Percentiles rank a stretch among this genome's conserved stretches.
These are phyloP conservation scores for Dicerorhinus sumatrensis DNA, from an alignment of 2,113 vertebrate species.

Conservation along the genomic window DNA sequence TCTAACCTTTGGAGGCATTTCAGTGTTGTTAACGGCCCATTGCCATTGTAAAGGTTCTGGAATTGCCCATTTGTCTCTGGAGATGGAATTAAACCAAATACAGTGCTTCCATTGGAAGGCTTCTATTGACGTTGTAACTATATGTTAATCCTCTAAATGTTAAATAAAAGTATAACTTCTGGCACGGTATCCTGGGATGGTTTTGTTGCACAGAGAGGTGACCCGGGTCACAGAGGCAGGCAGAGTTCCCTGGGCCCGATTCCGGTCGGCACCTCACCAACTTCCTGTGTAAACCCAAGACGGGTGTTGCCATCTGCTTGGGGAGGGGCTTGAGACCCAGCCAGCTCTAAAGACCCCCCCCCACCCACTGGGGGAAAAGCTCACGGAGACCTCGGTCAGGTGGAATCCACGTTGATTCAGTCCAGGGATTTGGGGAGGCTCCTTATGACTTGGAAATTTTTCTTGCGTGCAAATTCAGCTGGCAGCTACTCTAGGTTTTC, in stretches of 20 bases:
- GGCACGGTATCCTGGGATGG: background rate
- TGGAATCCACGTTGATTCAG: background rate
- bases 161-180: constrained; percentile 84
- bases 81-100: constrained; percentile 87
- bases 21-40: constrained; percentile 71
- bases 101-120: constrained; percentile 87
- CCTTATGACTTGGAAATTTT: rapidly evolving
- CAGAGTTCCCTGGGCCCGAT: background rate
- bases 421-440: background rate
- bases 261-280: background rate
- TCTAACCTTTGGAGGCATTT: constrained; percentile 74
- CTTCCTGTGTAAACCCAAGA: background rate
- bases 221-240: rapidly evolving
- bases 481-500: background rate
- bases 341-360: background rate
- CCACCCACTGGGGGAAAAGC: background rate
- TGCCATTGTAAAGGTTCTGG: constrained; percentile 78
- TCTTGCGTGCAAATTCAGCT: background rate
- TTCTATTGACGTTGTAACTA: constrained; percentile 74
- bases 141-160: constrained; percentile 76
- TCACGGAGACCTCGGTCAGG: rapidly evolving
- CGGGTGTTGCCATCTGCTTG: rapidly evolving
- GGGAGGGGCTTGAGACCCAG: background rate
- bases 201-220: background rate
- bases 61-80: constrained; percentile 83